phyloP scores from a whole-genome alignment of 2,797 vertebrate species.

The Gallinago solitaria region DNA sequence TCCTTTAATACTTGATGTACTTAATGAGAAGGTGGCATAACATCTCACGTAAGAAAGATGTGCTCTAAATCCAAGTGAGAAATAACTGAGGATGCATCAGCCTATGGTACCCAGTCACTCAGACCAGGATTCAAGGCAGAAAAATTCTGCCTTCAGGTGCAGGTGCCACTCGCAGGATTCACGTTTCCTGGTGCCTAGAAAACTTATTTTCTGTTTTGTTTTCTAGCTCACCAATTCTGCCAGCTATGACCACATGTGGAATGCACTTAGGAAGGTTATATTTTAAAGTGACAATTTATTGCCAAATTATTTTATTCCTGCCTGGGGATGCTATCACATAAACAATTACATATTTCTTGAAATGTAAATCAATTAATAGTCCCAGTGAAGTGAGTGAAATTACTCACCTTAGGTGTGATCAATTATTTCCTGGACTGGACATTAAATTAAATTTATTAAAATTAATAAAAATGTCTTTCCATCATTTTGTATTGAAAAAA shows the following conservation, averaged over 20 bases:
- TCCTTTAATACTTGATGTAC: background rate
- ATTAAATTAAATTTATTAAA: background rate
- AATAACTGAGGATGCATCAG: background rate
- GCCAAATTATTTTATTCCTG: background rate
- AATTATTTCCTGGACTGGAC: background rate
- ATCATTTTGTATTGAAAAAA: background rate
- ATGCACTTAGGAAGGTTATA: background rate
- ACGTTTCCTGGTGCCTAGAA: fast-evolving
- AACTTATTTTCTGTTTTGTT: background rate
- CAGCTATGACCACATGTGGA: background rate
- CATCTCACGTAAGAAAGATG: background rate
- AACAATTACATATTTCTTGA: background rate
- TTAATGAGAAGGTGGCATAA: background rate
- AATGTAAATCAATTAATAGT: background rate
- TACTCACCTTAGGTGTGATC: background rate
- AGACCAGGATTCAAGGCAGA: background rate
- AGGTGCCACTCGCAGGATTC: background rate
- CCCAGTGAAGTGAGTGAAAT: background rate
- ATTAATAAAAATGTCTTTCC: background rate
- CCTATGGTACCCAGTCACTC: no score
- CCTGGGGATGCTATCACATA: background rate
- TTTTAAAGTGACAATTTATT: background rate
- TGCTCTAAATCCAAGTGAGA: background rate
- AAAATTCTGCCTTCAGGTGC: background rate
- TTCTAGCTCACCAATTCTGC: background rate